phyloP scores from a whole-genome alignment of 2,797 vertebrate species.

The Smutsia temminckii region DNA sequence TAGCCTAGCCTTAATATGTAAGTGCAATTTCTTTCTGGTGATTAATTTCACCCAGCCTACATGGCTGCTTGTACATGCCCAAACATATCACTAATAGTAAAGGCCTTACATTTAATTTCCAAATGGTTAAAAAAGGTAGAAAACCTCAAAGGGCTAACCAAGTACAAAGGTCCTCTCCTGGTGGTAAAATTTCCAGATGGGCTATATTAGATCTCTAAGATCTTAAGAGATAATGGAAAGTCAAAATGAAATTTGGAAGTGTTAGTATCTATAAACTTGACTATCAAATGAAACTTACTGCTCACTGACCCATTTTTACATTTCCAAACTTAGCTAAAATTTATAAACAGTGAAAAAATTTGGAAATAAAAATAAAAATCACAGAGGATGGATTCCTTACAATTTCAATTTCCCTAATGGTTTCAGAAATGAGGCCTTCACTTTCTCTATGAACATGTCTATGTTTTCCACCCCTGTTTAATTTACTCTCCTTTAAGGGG shows the following conservation, averaged over 20 bases:
- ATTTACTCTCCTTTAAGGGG: not conserved
- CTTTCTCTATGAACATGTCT: not conserved
- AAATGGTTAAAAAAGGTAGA: constrained; percentile 61
- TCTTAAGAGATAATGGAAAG: constrained; percentile 53
- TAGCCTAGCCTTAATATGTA: not conserved
- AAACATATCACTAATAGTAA: constrained; percentile 29
- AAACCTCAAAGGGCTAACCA: constrained; percentile 44
- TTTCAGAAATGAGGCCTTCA: not conserved
- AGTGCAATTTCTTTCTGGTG: not conserved
- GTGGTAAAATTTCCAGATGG: constrained; percentile 17
- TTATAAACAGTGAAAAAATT: not conserved
- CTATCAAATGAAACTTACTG: not conserved
- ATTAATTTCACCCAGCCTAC: constrained; percentile 14
- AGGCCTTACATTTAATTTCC: constrained; percentile 59
- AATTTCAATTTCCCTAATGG: not conserved
- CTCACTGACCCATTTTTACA: not conserved
- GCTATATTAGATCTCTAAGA: not conserved
- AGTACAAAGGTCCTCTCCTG: constrained; percentile 4
- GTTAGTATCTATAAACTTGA: not conserved
- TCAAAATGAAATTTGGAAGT: constrained; percentile 25
- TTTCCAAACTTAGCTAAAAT: constrained; percentile 7
- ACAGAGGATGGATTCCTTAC: not conserved
- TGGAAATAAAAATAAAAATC: not conserved
- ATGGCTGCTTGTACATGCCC: not conserved
- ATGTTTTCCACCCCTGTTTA: not conserved